A percentile compares a stretch with the other conserved stretches of the same genome.
Conservation (phyloP, 2,113 vertebrate species). For the Macrotus californicus region DNA sequence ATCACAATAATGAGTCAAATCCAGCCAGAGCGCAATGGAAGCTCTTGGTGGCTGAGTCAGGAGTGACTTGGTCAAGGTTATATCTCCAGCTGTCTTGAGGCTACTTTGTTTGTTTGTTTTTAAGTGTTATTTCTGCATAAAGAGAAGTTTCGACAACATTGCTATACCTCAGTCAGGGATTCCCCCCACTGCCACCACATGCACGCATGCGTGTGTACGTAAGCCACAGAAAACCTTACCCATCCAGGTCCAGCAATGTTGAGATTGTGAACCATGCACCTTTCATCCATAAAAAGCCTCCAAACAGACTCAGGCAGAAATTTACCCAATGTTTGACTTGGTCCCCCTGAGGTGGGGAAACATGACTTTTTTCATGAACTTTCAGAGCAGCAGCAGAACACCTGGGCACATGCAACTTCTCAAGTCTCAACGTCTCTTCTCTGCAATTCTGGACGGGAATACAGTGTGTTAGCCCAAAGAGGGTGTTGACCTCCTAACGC, state of each 20-base stretch:
- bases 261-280: background rate
- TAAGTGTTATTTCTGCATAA: background rate
- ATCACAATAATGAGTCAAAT: background rate
- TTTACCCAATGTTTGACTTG: constrained; percentile 19
- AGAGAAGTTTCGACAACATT: background rate
- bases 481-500: background rate
- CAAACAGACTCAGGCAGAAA: constrained; percentile 48
- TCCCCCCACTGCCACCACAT: background rate
- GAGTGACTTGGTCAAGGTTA: background rate
- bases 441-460: background rate
- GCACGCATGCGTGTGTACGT: background rate
- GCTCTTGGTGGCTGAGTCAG: background rate
- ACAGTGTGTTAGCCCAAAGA: background rate
- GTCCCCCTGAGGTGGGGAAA: constrained; percentile 12
- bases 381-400: background rate
- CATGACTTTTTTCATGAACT: constrained; percentile 46
- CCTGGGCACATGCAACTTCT: background rate
- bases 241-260: background rate
- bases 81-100: background rate
- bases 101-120: background rate
- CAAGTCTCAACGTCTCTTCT: constrained; percentile 24
- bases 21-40: background rate
- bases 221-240: background rate
- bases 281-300: constrained; percentile 28
- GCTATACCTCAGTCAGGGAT: background rate